These are phyloP conservation scores for Malurus alboscapulatus DNA, from an alignment of 2,113 vertebrate genomes.

Conservation along the genomic window DNA sequence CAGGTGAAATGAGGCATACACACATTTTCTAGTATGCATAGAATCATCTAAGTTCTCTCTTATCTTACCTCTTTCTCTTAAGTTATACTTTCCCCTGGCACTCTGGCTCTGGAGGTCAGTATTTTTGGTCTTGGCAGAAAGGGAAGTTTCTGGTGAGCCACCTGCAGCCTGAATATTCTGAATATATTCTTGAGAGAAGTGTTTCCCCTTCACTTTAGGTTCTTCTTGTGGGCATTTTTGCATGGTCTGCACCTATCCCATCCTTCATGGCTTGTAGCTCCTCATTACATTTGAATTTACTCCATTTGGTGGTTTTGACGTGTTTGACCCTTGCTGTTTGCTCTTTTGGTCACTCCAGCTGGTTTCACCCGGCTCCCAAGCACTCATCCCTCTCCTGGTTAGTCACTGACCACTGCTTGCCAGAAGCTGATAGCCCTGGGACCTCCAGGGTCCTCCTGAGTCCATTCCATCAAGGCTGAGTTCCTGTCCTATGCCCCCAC, in stretches of 20 bases:
- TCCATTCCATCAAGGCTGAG: background rate
- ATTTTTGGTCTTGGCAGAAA: fast-evolving
- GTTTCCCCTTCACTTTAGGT: background rate
- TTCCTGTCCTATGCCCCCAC: background rate
- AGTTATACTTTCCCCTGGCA: background rate
- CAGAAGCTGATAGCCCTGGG: background rate
- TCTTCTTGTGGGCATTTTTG: background rate
- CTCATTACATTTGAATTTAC: background rate
- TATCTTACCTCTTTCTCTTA: background rate
- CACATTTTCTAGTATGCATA: background rate
- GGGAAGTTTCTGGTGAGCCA: background rate
- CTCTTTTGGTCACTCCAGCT: background rate
- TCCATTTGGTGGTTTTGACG: background rate
- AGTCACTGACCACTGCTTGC: background rate
- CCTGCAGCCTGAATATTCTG: background rate
- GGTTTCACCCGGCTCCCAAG: background rate
- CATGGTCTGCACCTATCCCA: background rate
- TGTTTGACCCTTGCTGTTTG: background rate
- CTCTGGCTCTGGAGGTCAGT: background rate
- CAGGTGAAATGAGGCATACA: background rate
- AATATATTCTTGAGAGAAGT: background rate
- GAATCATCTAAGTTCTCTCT: background rate
- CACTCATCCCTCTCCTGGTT: background rate
- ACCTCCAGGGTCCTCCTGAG: background rate
- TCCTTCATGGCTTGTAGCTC: background rate